Evolutionary conservation across 2,113 vertebrate genomes (phyloP), one percentile per base, ranked within the genome.

Genomic region (Perognathus longimembris): DNA sequence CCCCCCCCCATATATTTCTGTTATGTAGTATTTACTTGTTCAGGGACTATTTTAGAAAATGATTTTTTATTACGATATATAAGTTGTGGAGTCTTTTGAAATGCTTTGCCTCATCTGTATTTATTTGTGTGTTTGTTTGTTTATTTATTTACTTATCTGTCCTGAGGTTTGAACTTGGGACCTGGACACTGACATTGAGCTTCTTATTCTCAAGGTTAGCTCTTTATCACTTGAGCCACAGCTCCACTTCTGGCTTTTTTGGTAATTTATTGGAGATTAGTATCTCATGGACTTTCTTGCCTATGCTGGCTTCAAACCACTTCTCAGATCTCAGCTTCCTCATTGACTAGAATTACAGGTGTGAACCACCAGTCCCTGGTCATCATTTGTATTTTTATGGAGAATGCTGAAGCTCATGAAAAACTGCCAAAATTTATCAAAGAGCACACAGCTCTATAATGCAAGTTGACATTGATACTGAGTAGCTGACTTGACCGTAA

Each of bases 341-440:
- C 4, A 12, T 4, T 54, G 50, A 54, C 15, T 54, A 20, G 17
- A 15, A 54, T 18, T 54, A 54, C 50, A 54, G 50, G 12, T 54
- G 14, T n/a, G 50, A 54, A 54, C 50, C 17, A 54, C 50, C 15
- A 54, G 15, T 15, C 14, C 15, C 14, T 17, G 50, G 50, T 4
- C 14, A 54, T 54, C 50, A 54, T 54, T 15, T 54, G 15, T 54
- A 57, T 9, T 64, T 92, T 20, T 32, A 10, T 91, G 78, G 14
- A 79, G 42, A 93, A 90, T 78, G 83, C 32, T 90, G 66, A 92
- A 94, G 67, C 50, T 73, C 71, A 79, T 85, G 36, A 50, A 71
- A 24, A 89, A 57, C 45, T 93, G 54, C n/a, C 54, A 50, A 90
- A 73, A 78, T 2, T n/a, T 3, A 17, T 80, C 10, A 74, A 61